phyloP scores from a whole-genome alignment of 2,113 vertebrate genomes.

The Syngnathoides biaculeatus region DNA sequence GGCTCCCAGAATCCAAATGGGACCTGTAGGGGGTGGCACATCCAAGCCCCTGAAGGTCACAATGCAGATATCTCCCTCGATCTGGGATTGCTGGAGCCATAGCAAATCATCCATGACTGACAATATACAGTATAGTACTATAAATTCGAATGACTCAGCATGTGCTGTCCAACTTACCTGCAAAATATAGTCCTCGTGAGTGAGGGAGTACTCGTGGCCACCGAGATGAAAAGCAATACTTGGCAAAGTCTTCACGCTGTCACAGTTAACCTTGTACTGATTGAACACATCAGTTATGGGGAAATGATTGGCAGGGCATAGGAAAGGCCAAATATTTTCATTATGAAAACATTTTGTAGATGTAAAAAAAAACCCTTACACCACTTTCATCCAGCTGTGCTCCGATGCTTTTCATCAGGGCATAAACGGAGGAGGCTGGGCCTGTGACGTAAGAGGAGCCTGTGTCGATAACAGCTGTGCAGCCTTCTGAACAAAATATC shows the following conservation, averaged over 20 bases:
- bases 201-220: constrained; percentile 77
- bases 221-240: constrained; percentile 89
- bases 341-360: constrained; percentile 18
- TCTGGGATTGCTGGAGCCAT: constrained; percentile 77
- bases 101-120: neutral
- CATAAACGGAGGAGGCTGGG: constrained; percentile 79
- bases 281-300: constrained; percentile 11
- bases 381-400: constrained; percentile 80
- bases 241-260: constrained; percentile 80
- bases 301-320: neutral
- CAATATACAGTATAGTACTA: too few species aligned
- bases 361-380: constrained; percentile 64
- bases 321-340: neutral
- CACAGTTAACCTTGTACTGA: constrained; percentile 87
- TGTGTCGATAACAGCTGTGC: constrained; percentile 83
- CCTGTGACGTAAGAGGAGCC: constrained; percentile 91
- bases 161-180: constrained; percentile 70
- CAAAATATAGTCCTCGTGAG: constrained; percentile 81
- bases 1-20: constrained; percentile 91
- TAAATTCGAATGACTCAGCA: neutral
- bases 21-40: constrained; percentile 86
- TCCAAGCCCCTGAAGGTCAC: constrained; percentile 86
- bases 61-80: constrained; percentile 78
- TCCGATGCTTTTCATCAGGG: constrained; percentile 84
- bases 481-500: constrained; percentile 85